These are phyloP conservation scores for Caenorhabditis remanei DNA, from an alignment of 1,140 invertebrate species.

Conservation along the genomic window DNA sequence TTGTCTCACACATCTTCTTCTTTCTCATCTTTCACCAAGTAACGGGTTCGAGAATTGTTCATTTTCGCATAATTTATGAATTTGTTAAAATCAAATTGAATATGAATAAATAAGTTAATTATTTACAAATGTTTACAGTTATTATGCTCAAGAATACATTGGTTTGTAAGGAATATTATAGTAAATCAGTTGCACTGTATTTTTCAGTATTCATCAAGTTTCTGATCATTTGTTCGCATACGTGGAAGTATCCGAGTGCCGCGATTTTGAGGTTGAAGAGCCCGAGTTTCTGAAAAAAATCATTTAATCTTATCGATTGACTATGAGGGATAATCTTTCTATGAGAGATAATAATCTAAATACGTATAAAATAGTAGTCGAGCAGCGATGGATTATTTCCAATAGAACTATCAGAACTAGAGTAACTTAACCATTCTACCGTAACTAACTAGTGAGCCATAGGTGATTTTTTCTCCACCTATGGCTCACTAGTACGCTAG, in stretches of 20 bases:
- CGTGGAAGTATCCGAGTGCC: background rate
- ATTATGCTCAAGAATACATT: background rate
- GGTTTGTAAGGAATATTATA: background rate
- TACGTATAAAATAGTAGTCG: background rate
- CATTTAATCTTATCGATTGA: no score
- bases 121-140: background rate
- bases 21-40: background rate
- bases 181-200: background rate
- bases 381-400: no score
- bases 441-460: no score
- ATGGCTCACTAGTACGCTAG: no score
- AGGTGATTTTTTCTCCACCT: no score
- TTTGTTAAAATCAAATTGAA: background rate
- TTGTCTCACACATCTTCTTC: background rate
- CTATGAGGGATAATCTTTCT: no score
- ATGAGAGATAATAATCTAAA: no score
- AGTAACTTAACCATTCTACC: no score
- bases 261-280: background rate
- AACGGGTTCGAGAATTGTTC: constrained; percentile 21
- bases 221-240: background rate
- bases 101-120: background rate
- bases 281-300: background rate
- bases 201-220: background rate
- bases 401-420: no score
- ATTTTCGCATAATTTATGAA: constrained; percentile 24